Evolutionary conservation across 2,797 vertebrate genomes (phyloP), one percentile per base, ranked within the genome.

Genomic region (Astyanax mexicanus): DNA sequence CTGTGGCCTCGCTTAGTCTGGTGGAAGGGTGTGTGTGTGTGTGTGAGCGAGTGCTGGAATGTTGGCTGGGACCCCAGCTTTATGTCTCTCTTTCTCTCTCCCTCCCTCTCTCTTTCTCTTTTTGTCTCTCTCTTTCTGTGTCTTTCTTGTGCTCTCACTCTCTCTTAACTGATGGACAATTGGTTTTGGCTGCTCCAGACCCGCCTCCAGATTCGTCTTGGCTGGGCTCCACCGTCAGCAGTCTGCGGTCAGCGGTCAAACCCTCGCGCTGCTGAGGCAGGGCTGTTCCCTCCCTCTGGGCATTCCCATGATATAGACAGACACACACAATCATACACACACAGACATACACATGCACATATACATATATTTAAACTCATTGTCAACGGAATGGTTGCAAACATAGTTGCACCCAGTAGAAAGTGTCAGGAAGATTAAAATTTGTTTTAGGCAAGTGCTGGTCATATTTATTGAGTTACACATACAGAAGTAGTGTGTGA

Each of bases 121-220:
- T 67, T 23, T 60, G 25, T 57, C 58, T 51, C 60, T 54, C 65
- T 13, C 37, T 49, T 55, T 68, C 54, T 32, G 6, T 52, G 10
- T 72, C 40, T 66, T 37, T 62, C 11, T 29, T n/a, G n/a, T n/a
- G n/a, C n/a, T n/a, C n/a, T n/a, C n/a, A n/a, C 40, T 29, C 49
- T 15, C 4, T 61, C 19, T 54, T 19, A 37, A 29, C 8, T 27
- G 3, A 6, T 25, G 11, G 58, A 55, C 65, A 71, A 80, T 73
- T 77, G 58, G 65, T 76, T 81, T 83, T 81, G 77, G 81, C 81
- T 73, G 40, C 54, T 75, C 54, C 55, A 74, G 70, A 75, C 71
- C 74, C 66, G 67, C 75, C 72, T 72, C 47, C 60, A 81, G 79
- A 81, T 81, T 81, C 52, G 64, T 84, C 69, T 74, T 75, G 77